Base-by-base conservation (phyloP, 2,113 vertebrate species). In the Phylloscopus trochiloides region DNA sequence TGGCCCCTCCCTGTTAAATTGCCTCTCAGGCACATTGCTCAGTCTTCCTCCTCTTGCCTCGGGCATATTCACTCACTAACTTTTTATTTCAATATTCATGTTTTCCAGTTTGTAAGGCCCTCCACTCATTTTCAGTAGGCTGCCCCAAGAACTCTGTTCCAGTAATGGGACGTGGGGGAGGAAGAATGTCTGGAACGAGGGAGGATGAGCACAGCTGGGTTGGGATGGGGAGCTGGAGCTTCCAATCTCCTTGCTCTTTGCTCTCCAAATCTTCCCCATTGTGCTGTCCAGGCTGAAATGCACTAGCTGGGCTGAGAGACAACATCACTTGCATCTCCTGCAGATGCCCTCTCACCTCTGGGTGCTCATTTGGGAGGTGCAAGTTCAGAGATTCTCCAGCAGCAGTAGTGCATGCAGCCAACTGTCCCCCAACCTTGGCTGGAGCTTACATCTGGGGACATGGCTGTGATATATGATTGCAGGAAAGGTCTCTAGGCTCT, bases 31-130 rank as follows among this genome's bases (percentile, higher is more conserved):
- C 79, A 74, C 71, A 51, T 95, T 93, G 93, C 94, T 95, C 71
- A 96, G 92, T 42, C 74, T 85, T 90, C 59, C 62, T 68, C 43
- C 63, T 92, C 66, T 71, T 67, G 85, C 92, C 94, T 86, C 51
- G 36, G 91, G 95, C 94, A 70, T 32, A 57, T 89, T 97, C 94
- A 97, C 93, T 97, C 95, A 92, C 65, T 97, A 96, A 74, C 86
- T 84, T 92, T 82, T 96, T 94, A 96, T 96, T 95, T 96, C 73
- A 78, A 14, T 71, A 74, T 87, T 89, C 86, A 45, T 63, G 73
- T 95, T 95, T 95, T 94, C 91, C 91, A 92, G 45, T 75, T 72
- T 78, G 58, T 81, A 94, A 92, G 70, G 84, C 76, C 68, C 70
- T 97, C 73, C 24, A 40, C 79, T 81, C 43, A 32, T 88, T 92